Evolutionary conservation across 1,140 invertebrate species (phyloP).

Genomic region (Nixonia krombeini): DNA sequence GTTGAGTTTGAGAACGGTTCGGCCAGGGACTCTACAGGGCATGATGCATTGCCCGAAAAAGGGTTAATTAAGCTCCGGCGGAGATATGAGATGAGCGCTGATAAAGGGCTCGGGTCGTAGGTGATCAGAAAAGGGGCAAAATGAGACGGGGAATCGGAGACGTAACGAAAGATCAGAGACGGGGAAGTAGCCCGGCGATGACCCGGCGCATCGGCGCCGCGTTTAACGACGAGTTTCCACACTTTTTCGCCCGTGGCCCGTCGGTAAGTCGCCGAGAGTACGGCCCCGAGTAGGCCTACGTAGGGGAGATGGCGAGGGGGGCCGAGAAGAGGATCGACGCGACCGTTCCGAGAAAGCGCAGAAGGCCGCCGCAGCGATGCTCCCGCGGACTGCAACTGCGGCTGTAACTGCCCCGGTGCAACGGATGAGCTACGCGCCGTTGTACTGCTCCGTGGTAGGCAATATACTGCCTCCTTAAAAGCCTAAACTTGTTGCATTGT

Average conservation of each 20-base stretch:
- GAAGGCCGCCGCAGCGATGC: conserved; percentile 32
- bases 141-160: conserved; percentile 4
- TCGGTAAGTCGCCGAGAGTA: too few relatives aligned
- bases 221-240: conserved; percentile 51
- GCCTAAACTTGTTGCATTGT: conserved; percentile 19
- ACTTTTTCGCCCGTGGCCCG: conserved; percentile 39
- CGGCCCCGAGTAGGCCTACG: conserved; percentile 14
- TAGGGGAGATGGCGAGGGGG: not conserved
- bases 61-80: conserved; percentile 37
- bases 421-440: too few relatives aligned
- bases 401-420: too few relatives aligned
- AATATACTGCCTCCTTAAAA: conserved; percentile 15
- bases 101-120: conserved; percentile 41
- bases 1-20: too few relatives aligned
- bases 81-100: conserved; percentile 38
- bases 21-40: not conserved
- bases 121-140: conserved; percentile 26
- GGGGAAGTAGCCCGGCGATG: conserved; percentile 26
- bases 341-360: conserved; percentile 42
- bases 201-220: conserved; percentile 42
- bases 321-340: conserved; percentile 11
- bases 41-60: conserved; percentile 22
- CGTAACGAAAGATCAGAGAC: conserved; percentile 34
- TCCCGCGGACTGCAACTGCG: conserved; percentile 8
- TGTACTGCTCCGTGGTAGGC: not conserved